Evolutionary conservation across 2,888 invertebrate species (phyloP), one percentile per base, ranked within the genome.

Genomic region (Lycia hirtaria): DNA sequence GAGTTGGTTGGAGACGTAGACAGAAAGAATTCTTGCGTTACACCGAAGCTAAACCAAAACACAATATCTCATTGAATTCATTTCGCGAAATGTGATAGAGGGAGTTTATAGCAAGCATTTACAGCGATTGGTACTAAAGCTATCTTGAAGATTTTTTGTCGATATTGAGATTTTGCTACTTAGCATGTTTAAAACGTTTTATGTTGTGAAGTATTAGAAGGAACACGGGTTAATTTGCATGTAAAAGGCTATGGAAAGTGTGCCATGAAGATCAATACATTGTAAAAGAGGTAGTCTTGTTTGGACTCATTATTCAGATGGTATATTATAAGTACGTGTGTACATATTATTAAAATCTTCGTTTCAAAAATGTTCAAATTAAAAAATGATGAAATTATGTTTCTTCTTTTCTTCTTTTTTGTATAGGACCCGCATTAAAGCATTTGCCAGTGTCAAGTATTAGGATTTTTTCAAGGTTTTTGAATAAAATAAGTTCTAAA

Each of bases 151-250:
- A 20, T 0, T 44, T 30, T 19, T 44, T 28, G 1, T 26, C 10
- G 7, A 12, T 9, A 22, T 22, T 22, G 6, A 9, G 5, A 12
- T 41, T 48, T 37, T 41, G 30, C 37, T 44, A n/a, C n/a, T n/a
- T n/a, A 12, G 20, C 33, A 5, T 35, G 47, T 47, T n/a, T 35
- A 35, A 45, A 47, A 35, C 35, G 17, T 24, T 35, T 35, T 51
- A 38, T 48, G 53, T 44, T 67, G 58, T 56, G 50, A 62, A 68
- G 65, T 67, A 63, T 67, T 70, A 73, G 67, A 65, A 65, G 60
- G 61, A 66, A 61, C 63, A 66, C 70, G 62, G 62, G 55, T 67
- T 73, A 73, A 85, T 85, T 86, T 85, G 78, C 84, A 85, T 83
- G 72, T 73, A 75, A 79, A 80, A 79, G 78, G 64, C 74, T 66